These are phyloP conservation scores for Apoda limacodes DNA, from an alignment of 2,888 invertebrate species.

Conservation along the genomic window DNA sequence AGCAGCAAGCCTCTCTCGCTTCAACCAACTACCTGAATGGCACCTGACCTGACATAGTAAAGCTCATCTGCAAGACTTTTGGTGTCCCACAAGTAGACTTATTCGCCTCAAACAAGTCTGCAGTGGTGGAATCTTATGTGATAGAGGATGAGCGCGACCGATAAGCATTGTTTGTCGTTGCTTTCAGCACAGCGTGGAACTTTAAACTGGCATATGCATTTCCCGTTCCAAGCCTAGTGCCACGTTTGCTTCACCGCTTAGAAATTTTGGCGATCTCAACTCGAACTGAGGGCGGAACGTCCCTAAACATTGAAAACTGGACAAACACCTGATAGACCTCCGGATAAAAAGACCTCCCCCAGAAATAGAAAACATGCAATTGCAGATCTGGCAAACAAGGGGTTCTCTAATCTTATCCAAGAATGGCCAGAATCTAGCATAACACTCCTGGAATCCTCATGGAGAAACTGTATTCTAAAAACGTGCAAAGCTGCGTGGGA, in stretches of 20 bases:
- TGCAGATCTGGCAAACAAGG: slow-evolving; percentile 3
- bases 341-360: slow-evolving; percentile 12
- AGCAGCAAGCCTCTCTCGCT: slow-evolving; percentile 17
- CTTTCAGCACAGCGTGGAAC: slow-evolving; percentile 18
- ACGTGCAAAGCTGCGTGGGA: slow-evolving; percentile 18
- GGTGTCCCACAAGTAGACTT: slow-evolving; percentile 19
- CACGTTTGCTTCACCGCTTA: slow-evolving; percentile 17
- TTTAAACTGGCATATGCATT: slow-evolving; percentile 19
- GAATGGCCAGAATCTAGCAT: no score
- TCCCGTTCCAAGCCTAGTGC: slow-evolving; percentile 19
- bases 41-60: slow-evolving; percentile 9
- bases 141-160: slow-evolving; percentile 10
- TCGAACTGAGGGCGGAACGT: slow-evolving; percentile 10
- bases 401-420: no score
- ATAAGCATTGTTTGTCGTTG: slow-evolving; percentile 8
- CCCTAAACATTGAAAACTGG: slow-evolving; percentile 7
- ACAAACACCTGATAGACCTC: slow-evolving; percentile 13
- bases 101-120: slow-evolving; percentile 13
- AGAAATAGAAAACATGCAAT: slow-evolving; percentile 4
- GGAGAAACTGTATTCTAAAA: slow-evolving; percentile 18
- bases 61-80: slow-evolving; percentile 14
- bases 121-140: slow-evolving; percentile 15
- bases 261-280: slow-evolving; percentile 13
- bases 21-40: slow-evolving; percentile 11
- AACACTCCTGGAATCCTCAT: no score